Evolutionary conservation across 2,888 invertebrate species (phyloP), one percentile per base, ranked within the genome.

Genomic region (Ophion ellenae): DNA sequence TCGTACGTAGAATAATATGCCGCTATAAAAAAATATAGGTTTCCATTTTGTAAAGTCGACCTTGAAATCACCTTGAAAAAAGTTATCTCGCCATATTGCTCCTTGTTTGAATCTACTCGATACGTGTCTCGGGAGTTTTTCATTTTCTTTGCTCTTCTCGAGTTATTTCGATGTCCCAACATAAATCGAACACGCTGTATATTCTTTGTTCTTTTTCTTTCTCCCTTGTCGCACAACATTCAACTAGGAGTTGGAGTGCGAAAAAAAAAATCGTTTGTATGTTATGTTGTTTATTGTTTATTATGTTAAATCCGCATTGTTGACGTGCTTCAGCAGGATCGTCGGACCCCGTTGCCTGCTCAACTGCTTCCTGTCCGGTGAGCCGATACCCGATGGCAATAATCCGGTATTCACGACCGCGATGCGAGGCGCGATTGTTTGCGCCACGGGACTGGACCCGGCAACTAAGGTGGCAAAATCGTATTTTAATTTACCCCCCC

Each of bases 291-390:
- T 45, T 24, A 24, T 24, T 24, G 24, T 24, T 74, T 79, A 9
- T 24, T 47, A 7, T 10, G 47, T 63, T 14, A 61, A 61, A 61
- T 14, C 74, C 45, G 53, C 47, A 53, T 47, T 28, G 17, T 73
- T 36, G 14, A 6, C 40, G 47, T 88, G 89, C 91, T 93, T 90
- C 89, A 95, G 93, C 93, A 98, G 98, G 92, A 95, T 98, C 87
- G 95, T 98, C 83, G 98, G 98, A 0, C 98, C 98, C 0, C 95
- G 96, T 78, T 98, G 98, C 91, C 93, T 99, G 20, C 95, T 97
- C 74, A 95, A 96, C 67, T 98, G 98, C 90, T 94, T 98, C 66
- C 95, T 95, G 45, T 96, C 96, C 90, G 96, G 96, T 17, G 95
- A 96, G 89, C 95, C 97, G 0, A 96, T 98, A 88, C 98, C 98